Evolutionary conservation across 1,140 invertebrate species (phyloP), one percentile per base, ranked within the genome.

Genomic region (Anadara kagoshimensis): DNA sequence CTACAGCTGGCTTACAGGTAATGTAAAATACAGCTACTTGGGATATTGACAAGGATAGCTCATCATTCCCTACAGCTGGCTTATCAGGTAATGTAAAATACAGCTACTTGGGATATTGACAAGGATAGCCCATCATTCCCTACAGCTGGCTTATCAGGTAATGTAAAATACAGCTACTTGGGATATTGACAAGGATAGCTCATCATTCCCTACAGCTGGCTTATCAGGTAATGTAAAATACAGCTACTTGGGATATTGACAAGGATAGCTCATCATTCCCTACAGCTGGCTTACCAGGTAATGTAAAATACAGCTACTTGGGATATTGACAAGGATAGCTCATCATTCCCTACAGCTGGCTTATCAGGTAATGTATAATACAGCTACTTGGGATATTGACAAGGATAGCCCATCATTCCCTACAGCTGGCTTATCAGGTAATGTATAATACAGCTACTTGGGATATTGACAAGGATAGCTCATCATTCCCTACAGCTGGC

Each of bases 21-120:
- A 1, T 83, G 85, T 2, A 83, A 90, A 1, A 65, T 86, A 10
- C 77, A 85, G 16, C 85, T 90, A 26, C 66, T 91, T 4, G 82
- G 87, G 26, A 89, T 91, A 47, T 79, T 91, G 24, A 85, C 84
- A 29, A 80, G 87, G 49, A 73, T 90, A 20, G 85, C 84, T 22
- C 78, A 86, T 51, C 90, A 91, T 80, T 91, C 90, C 16, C 62
- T 73, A 18, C 70, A 84, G 43, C 64, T 79, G 22, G 88, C 90
- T 16, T 85, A 88, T 73, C n/a, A n/a, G n/a, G n/a, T n/a, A n/a
- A 1, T 83, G 85, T 2, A 83, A 90, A 1, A 65, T 86, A 10
- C 77, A 85, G 16, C 85, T 90, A 26, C 66, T 91, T 4, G 82
- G 87, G 26, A 89, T 91, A 47, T 79, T 91, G 24, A 85, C 84